Base-by-base conservation (phyloP, 1,140 invertebrate genomes). In the Pogonognathellus flavescens region DNA sequence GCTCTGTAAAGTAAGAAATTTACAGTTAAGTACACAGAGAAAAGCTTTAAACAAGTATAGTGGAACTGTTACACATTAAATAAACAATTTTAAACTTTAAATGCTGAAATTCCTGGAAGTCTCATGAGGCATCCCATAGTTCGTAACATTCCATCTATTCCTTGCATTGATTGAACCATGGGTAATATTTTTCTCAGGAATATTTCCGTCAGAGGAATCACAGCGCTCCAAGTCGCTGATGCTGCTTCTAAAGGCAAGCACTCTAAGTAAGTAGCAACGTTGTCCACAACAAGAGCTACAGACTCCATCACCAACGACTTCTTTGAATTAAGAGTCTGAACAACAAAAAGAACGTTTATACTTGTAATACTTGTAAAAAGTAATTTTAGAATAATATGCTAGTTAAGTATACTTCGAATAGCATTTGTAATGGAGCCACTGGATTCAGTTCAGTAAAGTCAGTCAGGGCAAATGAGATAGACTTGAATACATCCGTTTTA, bases 371-470 rank as follows among this genome's bases (percentile, higher is more conserved):
- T n/a, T n/a, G n/a, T n/a, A n/a, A n/a, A n/a, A n/a, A n/a, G n/a
- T n/a, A n/a, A n/a, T n/a, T n/a, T n/a, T n/a, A n/a, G n/a, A n/a
- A n/a, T n/a, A n/a, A n/a, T n/a, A n/a, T n/a, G n/a, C n/a, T n/a
- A n/a, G n/a, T n/a, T 14, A 50, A 20, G 59, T 86, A 82, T 91
- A 95, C 96, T 91, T 99, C 97, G 60, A 99, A 93, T 11, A 99
- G 91, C 86, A 97, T 91, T 89, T 98, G 97, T 80, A 99, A 92
- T 14, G 98, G 97, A 53, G 97, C 96, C 84, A 98, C 95, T 8
- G 97, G 97, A 91, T 97, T 99, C 59, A 99, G 90, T 90, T 99
- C 98, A 90, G 95, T 95, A 91, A 99, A 99, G 91, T 99, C 98
- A n/a, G 96, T 93, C 86, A 99, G 92, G 0, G 97, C 96, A 89